Conservation (phyloP, 2,888 invertebrate species). For the Andricus curvator region DNA sequence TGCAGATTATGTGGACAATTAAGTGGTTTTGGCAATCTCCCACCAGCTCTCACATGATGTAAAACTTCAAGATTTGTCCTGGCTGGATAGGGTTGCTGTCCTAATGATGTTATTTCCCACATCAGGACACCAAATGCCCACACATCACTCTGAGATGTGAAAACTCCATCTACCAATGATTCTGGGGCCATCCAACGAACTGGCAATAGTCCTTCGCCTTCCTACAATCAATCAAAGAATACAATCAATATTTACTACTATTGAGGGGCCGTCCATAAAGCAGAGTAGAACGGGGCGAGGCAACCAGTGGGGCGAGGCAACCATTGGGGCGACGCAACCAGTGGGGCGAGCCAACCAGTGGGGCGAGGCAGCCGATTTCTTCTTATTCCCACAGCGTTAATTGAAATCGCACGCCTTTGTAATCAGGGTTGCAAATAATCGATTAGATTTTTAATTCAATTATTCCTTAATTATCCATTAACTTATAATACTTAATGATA, state of each 20-base stretch:
- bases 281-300: too few species aligned
- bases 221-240: conserved; percentile 57
- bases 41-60: conserved; percentile 92
- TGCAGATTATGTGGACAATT: conserved; percentile 93
- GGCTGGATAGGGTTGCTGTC: conserved; percentile 98
- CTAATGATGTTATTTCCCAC: conserved; percentile 98
- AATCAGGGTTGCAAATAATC: too few species aligned
- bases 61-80: conserved; percentile 95
- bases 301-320: too few species aligned
- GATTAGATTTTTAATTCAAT: too few species aligned
- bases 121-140: conserved; percentile 97
- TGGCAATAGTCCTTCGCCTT: conserved; percentile 88
- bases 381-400: too few species aligned
- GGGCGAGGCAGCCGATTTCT: too few species aligned
- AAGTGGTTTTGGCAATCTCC: conserved; percentile 88
- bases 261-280: too few species aligned
- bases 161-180: conserved; percentile 96
- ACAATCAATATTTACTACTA: conserved; percentile 1
- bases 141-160: conserved; percentile 97
- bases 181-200: conserved; percentile 99
- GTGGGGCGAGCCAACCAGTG: too few species aligned
- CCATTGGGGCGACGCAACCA: too few species aligned
- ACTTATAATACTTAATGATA: too few species aligned
- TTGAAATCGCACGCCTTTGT: too few species aligned
- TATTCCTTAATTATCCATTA: too few species aligned